phyloP scores from a whole-genome alignment of 2,797 vertebrate genomes.

The Neopelma chrysocephalum region DNA sequence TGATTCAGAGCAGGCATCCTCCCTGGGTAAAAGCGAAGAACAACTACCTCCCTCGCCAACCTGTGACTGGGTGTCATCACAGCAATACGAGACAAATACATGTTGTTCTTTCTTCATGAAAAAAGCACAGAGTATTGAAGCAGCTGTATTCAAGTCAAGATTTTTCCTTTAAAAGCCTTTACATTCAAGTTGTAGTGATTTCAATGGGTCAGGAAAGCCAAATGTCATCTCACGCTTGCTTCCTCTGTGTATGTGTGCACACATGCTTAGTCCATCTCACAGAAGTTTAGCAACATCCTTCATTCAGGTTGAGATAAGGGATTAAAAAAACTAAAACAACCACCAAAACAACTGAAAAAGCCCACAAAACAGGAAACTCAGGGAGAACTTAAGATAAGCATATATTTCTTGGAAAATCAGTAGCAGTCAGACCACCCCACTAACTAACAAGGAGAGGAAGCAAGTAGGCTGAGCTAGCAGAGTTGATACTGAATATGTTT shows the following conservation, averaged over 20 bases:
- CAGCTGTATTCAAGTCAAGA: neutral
- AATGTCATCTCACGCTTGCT: neutral
- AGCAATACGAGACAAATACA: neutral
- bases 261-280: neutral
- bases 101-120: neutral
- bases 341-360: neutral
- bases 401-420: neutral
- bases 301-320: neutral
- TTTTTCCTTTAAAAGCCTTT: neutral
- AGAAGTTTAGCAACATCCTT: neutral
- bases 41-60: neutral
- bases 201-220: neutral
- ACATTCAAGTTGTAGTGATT: neutral
- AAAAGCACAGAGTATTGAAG: neutral
- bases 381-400: neutral
- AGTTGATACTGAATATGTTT: accelerated
- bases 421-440: neutral
- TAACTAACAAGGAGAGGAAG: neutral
- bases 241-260: neutral
- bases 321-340: neutral
- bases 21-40: neutral
- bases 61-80: neutral
- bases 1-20: neutral
- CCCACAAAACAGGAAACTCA: neutral
- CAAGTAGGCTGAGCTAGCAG: neutral